A percentile compares a stretch with the other conserved stretches of the same genome.
phyloP scores from a whole-genome alignment of 2,888 invertebrate genomes.

The Sphinx pinastri region DNA sequence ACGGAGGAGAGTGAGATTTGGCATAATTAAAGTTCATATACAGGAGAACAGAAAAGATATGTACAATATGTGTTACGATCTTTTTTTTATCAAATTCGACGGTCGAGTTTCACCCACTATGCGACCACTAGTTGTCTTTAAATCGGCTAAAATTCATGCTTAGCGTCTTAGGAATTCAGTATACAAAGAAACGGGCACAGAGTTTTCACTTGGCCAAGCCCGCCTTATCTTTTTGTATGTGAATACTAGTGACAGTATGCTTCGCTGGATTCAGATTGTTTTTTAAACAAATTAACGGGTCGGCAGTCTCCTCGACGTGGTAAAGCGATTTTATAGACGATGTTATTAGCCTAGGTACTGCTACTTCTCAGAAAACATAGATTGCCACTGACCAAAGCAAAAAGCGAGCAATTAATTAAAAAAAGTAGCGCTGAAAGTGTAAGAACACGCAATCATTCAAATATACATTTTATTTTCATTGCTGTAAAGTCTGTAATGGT shows the following conservation, averaged over 20 bases:
- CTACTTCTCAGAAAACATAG: conserved; percentile 63
- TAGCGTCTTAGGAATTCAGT: too few relatives aligned
- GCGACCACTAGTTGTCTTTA: too few relatives aligned
- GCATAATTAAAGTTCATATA: too few relatives aligned
- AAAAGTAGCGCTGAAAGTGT: conserved; percentile 59
- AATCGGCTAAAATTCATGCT: too few relatives aligned
- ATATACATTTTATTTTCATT: conserved; percentile 31
- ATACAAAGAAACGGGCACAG: background rate
- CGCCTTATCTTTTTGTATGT: conserved; percentile 16
- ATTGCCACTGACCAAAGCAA: conserved; percentile 61
- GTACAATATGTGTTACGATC: too few relatives aligned
- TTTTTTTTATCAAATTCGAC: too few relatives aligned
- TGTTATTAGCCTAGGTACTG: conserved; percentile 66
- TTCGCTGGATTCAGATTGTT: conserved; percentile 22
- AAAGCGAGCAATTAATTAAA: conserved; percentile 71
- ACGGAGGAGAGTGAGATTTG: too few relatives aligned
- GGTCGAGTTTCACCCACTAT: too few relatives aligned
- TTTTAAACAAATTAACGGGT: conserved; percentile 49
- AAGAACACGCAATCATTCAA: conserved; percentile 29
- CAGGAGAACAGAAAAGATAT: too few relatives aligned
- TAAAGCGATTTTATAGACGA: conserved; percentile 43
- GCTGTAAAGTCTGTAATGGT: conserved; percentile 24
- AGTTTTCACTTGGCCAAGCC: conserved; percentile 1
- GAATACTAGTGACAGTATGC: conserved; percentile 4
- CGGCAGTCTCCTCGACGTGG: conserved; percentile 34